These are phyloP conservation scores for Pomacea maculata DNA, from an alignment of 1,140 invertebrate species.

Conservation along the genomic window DNA sequence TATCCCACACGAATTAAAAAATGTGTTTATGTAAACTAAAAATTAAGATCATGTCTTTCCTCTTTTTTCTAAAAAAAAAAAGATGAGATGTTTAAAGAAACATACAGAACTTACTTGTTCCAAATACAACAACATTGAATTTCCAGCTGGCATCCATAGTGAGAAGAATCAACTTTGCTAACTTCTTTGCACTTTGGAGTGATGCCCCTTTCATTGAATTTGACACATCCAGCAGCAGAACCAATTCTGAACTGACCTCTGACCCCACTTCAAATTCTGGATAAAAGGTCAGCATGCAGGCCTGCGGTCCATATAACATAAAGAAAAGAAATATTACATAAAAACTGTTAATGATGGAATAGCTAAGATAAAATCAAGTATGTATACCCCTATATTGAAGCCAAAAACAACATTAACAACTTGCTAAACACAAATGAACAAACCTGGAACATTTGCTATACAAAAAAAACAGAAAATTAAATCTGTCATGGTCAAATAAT, in stretches of 20 bases:
- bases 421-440: no score
- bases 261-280: conserved; percentile 62
- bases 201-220: conserved; percentile 60
- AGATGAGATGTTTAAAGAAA: background rate
- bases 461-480: no score
- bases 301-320: conserved; percentile 32
- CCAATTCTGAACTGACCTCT: conserved; percentile 42
- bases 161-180: conserved; percentile 47
- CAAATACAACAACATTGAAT: conserved; percentile 62
- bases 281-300: conserved; percentile 66
- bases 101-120: conserved; percentile 50
- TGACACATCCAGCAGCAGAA: conserved; percentile 59
- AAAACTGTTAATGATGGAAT: no score
- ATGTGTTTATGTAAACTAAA: background rate
- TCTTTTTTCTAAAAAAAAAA: background rate
- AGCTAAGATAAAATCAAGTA: no score
- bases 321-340: no score
- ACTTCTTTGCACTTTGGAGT: conserved; percentile 54
- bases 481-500: no score
- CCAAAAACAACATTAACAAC: no score
- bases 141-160: conserved; percentile 34
- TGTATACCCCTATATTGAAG: no score
- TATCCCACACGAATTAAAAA: background rate
- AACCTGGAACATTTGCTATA: no score
- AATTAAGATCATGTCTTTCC: background rate